Conservation (phyloP, 2,113 vertebrate genomes). For the Indri indri region DNA sequence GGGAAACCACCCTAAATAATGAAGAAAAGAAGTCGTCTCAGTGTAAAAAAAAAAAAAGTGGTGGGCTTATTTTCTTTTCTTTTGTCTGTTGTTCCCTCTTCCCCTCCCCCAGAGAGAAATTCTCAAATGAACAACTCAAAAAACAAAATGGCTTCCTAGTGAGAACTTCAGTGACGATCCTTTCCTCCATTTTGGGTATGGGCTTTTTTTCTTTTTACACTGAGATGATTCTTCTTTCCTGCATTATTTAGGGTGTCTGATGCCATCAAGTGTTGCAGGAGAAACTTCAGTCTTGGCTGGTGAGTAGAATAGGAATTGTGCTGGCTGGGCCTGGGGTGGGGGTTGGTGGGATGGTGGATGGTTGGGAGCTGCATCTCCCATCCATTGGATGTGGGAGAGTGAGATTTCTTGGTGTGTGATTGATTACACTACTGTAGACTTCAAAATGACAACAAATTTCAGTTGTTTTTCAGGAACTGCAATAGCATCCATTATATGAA, state of each 20-base stretch:
- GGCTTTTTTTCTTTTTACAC: constrained; percentile 81
- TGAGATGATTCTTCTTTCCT: constrained; percentile 81
- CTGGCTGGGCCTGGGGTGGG: constrained; percentile 70
- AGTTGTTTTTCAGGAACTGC: constrained; percentile 80
- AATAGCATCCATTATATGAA: constrained; percentile 73
- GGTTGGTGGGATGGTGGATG: constrained; percentile 66
- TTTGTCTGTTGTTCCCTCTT: constrained; percentile 77
- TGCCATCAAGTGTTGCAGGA: constrained; percentile 83
- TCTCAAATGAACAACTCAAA: constrained; percentile 78
- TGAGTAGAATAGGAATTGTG: constrained; percentile 80
- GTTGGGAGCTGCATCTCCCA: constrained; percentile 58
- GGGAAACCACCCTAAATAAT: constrained; percentile 80
- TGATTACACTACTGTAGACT: constrained; percentile 38
- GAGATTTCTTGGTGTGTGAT: constrained; percentile 56
- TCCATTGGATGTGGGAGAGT: constrained; percentile 65
- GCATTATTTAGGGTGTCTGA: constrained; percentile 82
- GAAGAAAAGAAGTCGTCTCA: constrained; percentile 81
- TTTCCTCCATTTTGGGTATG: constrained; percentile 79
- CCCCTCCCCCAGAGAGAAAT: constrained; percentile 77
- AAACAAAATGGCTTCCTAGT: constrained; percentile 76
- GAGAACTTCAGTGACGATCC: constrained; percentile 75
- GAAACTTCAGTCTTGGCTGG: constrained; percentile 83
- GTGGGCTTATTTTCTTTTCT: constrained; percentile 82
- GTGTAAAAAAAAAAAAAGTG: constrained; percentile 82
- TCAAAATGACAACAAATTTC: constrained; percentile 70